Conservation (phyloP, 1,140 invertebrate genomes). For the Heterodera schachtii region DNA sequence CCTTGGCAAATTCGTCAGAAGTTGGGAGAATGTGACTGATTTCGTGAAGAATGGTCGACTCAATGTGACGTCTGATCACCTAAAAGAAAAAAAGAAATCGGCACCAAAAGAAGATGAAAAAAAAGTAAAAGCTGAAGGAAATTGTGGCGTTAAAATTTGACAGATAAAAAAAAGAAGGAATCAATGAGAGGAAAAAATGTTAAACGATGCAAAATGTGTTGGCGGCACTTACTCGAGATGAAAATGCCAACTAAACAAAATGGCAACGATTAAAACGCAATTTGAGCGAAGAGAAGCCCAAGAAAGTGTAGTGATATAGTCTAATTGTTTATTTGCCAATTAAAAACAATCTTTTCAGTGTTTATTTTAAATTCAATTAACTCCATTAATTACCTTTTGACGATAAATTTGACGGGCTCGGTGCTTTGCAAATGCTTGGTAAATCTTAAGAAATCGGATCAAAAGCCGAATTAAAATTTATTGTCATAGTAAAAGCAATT, state of each 20-base stretch:
- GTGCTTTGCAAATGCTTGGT: slow-evolving; percentile 64
- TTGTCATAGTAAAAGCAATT: slow-evolving; percentile 34
- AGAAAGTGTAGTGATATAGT: neutral
- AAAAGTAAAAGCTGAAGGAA: neutral
- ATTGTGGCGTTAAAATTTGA: neutral
- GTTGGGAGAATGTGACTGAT: slow-evolving; percentile 65
- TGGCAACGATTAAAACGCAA: neutral
- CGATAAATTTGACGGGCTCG: slow-evolving; percentile 64
- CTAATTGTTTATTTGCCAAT: neutral
- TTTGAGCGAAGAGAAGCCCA: no score
- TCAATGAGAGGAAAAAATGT: no score
- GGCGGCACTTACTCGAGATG: slow-evolving; percentile 57
- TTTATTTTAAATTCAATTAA: neutral
- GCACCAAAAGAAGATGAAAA: slow-evolving; percentile 25
- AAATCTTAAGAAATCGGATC: slow-evolving; percentile 13
- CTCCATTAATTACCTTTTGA: slow-evolving; percentile 57
- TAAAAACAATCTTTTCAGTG: neutral
- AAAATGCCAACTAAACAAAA: slow-evolving; percentile 60
- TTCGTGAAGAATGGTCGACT: slow-evolving; percentile 66
- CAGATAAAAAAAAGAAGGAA: neutral
- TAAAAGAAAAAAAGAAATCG: slow-evolving; percentile 38
- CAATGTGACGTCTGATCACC: slow-evolving; percentile 65
- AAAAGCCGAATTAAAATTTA: neutral
- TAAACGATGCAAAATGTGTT: no score
- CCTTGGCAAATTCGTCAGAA: slow-evolving; percentile 65